Evolutionary conservation across 2,113 vertebrate genomes (phyloP).

Genomic region (Cynocephalus volans): DNA sequence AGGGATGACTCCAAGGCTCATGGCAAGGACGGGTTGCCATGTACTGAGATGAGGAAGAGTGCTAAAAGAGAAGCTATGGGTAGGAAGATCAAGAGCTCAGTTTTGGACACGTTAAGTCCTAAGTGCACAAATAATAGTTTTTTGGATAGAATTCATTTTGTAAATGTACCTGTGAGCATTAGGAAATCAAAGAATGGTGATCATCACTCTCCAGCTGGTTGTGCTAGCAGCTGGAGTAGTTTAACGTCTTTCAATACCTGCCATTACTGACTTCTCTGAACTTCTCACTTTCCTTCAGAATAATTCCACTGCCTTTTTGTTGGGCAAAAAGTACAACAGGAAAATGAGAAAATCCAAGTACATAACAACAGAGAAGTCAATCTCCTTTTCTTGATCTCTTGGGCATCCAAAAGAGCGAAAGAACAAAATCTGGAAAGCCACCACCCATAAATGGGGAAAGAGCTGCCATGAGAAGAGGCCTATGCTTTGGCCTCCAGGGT

Average conservation of each 20-base stretch:
- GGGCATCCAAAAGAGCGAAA: not conserved
- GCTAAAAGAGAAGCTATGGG: not conserved
- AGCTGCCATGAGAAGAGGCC: not conserved
- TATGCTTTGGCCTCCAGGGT: not conserved
- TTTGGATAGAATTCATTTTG: not conserved
- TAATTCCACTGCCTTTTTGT: slow-evolving; percentile 28
- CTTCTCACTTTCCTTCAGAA: not conserved
- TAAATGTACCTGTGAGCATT: not conserved
- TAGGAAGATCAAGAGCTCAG: not conserved
- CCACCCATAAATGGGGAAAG: not conserved
- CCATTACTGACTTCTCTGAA: not conserved
- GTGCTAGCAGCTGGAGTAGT: not conserved
- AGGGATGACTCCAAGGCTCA: not conserved
- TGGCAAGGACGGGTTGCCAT: not conserved
- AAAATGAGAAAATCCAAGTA: slow-evolving; percentile 17
- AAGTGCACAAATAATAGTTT: not conserved
- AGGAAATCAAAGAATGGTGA: not conserved
- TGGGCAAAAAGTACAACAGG: not conserved
- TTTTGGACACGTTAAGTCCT: not conserved
- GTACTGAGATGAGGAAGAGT: not conserved
- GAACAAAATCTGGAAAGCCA: not conserved
- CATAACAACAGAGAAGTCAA: not conserved
- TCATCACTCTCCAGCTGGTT: not conserved
- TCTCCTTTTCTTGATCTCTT: not conserved
- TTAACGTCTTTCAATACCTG: not conserved